phyloP scores from a whole-genome alignment of 2,888 invertebrate genomes.

The Pseudoips prasinana region DNA sequence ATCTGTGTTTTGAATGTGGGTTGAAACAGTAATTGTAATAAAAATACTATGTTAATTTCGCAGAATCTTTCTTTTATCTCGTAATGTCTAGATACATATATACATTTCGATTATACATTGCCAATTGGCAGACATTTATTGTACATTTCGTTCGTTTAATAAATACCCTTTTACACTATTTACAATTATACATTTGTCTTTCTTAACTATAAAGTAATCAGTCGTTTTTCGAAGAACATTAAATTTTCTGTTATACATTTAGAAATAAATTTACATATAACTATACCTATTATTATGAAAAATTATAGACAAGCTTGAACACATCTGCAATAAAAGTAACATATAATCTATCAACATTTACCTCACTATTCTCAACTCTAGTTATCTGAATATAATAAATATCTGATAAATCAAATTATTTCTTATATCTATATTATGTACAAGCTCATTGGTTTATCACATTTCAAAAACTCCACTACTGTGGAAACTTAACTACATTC shows the following conservation, averaged over 20 bases:
- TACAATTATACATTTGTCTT: conserved; percentile 50
- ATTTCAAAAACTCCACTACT: conserved; percentile 60
- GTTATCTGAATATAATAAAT: conserved; percentile 58
- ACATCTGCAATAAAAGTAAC: conserved; percentile 66
- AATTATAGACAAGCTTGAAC: conserved; percentile 64
- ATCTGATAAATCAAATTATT: conserved; percentile 58
- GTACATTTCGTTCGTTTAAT: conserved; percentile 44
- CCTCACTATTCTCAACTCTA: conserved; percentile 47
- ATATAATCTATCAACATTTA: conserved; percentile 54
- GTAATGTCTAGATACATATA: conserved; percentile 62
- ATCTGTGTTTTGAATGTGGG: background rate
- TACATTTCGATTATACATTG: conserved; percentile 50
- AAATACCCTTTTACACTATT: conserved; percentile 54
- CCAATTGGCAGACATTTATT: conserved; percentile 39
- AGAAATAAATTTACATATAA: conserved; percentile 30
- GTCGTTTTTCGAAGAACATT: conserved; percentile 55
- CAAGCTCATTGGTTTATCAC: conserved; percentile 80
- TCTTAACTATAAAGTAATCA: conserved; percentile 58
- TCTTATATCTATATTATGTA: conserved; percentile 66
- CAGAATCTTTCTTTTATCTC: conserved; percentile 50
- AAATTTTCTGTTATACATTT: conserved; percentile 31
- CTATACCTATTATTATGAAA: conserved; percentile 13
- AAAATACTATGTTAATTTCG: conserved; percentile 43
- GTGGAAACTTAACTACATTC: conserved; percentile 45
- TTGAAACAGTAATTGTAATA: conserved; percentile 17